Evolutionary conservation across 2,113 vertebrate genomes (phyloP).

Genomic region (Gymnocephalus cernua): DNA sequence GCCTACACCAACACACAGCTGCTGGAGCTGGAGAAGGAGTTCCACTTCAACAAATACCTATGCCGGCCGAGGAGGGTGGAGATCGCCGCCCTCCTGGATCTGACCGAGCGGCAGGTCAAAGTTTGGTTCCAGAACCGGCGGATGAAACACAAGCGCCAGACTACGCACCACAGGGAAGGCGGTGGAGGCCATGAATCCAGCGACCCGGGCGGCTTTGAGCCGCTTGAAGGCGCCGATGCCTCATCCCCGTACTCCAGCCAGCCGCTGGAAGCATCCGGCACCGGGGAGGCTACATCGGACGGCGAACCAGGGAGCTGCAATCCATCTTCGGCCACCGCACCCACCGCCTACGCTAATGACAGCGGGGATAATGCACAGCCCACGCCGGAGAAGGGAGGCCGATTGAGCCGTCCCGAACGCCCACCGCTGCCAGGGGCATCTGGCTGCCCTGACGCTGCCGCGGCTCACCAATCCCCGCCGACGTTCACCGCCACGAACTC

Average conservation of each 20-base stretch:
- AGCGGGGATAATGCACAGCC: slow-evolving; percentile 82
- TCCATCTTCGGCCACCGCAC: slow-evolving; percentile 61
- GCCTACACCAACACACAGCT: slow-evolving; percentile 98
- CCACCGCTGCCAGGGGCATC: slow-evolving; percentile 50
- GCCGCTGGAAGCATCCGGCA: slow-evolving; percentile 78
- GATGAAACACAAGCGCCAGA: slow-evolving; percentile 98
- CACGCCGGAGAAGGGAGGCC: slow-evolving; percentile 75
- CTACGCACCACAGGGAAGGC: slow-evolving; percentile 88
- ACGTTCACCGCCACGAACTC: slow-evolving; percentile 70
- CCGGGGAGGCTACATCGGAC: slow-evolving; percentile 69
- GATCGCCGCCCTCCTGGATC: slow-evolving; percentile 94
- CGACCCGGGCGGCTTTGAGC: slow-evolving; percentile 79
- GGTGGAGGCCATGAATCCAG: slow-evolving; percentile 71
- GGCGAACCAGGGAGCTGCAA: slow-evolving; percentile 73
- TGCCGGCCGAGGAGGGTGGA: slow-evolving; percentile 95
- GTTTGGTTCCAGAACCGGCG: slow-evolving; percentile 99
- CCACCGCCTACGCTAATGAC: slow-evolving; percentile 73
- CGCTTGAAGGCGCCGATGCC: slow-evolving; percentile 85
- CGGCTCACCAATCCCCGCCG: slow-evolving; percentile 48
- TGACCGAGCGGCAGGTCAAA: slow-evolving; percentile 97
- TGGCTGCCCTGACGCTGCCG: slow-evolving; percentile 45
- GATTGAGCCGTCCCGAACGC: slow-evolving; percentile 62
- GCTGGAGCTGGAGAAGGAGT: slow-evolving; percentile 98
- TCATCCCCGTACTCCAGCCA: slow-evolving; percentile 85
- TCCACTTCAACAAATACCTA: slow-evolving; percentile 98